Evolutionary conservation across 2,113 vertebrate species (phyloP).

Genomic region (Oreamnos americanus): DNA sequence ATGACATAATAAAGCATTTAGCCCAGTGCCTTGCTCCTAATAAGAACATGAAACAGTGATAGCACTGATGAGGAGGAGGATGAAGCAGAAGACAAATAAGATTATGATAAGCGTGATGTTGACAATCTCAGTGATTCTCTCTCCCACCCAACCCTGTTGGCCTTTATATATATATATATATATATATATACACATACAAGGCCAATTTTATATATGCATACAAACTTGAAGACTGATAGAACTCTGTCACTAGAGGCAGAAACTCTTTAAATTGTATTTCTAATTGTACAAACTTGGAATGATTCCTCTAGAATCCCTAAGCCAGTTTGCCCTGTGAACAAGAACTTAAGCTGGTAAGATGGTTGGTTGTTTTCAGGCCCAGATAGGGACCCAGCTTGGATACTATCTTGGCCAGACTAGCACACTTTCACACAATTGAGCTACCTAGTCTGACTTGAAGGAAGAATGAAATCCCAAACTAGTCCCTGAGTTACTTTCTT

Average conservation of each 20-base stretch:
- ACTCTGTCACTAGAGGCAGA: background rate
- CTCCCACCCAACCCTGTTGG: background rate
- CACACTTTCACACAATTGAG: background rate
- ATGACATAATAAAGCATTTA: background rate
- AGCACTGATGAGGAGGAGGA: no score
- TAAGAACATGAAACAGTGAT: background rate
- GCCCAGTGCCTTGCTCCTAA: background rate
- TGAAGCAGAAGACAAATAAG: background rate
- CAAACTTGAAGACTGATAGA: background rate
- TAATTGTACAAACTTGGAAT: background rate
- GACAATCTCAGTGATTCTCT: background rate
- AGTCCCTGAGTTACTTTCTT: background rate
- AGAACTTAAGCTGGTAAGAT: background rate
- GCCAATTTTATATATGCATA: background rate
- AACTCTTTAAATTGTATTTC: background rate
- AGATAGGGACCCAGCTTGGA: background rate
- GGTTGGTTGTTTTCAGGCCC: background rate
- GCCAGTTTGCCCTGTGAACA: background rate
- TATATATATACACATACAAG: no score
- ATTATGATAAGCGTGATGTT: background rate
- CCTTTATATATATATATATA: no score
- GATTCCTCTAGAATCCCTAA: background rate
- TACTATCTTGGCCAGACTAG: background rate
- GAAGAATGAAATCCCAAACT: background rate
- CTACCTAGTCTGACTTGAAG: background rate